These are phyloP conservation scores for Arbacia lixula DNA, from an alignment of 53 echinoderm and acorn worm species.

Conservation along the genomic window DNA sequence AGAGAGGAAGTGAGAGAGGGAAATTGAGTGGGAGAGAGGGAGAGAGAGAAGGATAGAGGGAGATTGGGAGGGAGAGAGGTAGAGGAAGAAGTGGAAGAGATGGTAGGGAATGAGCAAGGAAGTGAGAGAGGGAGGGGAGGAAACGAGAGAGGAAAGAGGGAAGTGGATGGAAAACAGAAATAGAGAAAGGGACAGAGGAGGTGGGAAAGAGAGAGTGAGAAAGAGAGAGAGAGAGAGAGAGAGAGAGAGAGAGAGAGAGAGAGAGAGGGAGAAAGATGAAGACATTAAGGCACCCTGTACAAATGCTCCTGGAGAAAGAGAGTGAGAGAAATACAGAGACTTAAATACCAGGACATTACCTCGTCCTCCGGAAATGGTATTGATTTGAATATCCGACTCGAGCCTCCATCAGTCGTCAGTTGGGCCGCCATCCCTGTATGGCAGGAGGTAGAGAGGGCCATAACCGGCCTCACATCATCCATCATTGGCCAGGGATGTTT, in stretches of 20 bases:
- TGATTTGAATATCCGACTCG: conserved; percentile 24
- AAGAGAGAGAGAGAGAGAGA: background rate
- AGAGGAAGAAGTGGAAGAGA: background rate
- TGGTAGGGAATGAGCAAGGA: background rate
- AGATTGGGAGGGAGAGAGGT: background rate
- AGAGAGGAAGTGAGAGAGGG: background rate
- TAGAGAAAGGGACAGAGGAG: background rate
- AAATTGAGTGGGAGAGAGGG: background rate
- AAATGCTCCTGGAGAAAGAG: too few relatives aligned
- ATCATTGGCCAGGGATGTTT: conserved; percentile 12
- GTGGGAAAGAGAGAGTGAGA: too few relatives aligned
- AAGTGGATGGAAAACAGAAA: background rate
- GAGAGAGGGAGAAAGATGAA: background rate
- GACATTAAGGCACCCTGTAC: too few relatives aligned
- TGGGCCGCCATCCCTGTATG: background rate
- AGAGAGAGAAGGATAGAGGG: background rate
- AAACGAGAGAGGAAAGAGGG: background rate
- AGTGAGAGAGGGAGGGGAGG: background rate
- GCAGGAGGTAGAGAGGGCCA: conserved; percentile 2
- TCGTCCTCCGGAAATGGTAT: background rate
- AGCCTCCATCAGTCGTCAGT: too few relatives aligned
- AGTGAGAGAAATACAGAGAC: background rate
- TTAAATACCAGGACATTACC: background rate
- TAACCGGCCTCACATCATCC: conserved; percentile 4
- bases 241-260: background rate